Conservation (phyloP, 2,113 vertebrate species). For the Pseudopipra pipra region DNA sequence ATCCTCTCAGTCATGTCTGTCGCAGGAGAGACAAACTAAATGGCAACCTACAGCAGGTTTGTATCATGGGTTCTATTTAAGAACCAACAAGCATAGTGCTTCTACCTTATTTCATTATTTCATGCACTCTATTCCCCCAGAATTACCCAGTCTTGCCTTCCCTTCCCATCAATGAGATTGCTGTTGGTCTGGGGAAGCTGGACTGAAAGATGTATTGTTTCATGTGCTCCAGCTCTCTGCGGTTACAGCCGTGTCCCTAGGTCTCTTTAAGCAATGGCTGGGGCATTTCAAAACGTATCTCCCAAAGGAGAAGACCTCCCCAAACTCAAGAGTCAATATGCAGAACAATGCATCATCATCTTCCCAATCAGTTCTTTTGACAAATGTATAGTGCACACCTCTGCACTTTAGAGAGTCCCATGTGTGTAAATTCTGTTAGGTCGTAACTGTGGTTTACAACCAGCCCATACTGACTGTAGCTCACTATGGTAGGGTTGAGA, state of each 20-base stretch:
- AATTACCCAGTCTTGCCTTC: not conserved
- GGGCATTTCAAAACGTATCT: not conserved
- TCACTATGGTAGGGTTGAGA: not conserved
- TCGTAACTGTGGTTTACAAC: not conserved
- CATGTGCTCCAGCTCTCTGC: not conserved
- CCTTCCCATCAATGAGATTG: not conserved
- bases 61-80: not conserved
- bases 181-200: not conserved
- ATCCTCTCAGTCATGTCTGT: not conserved
- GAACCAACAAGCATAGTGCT: not conserved
- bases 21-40: not conserved
- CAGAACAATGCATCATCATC: not conserved
- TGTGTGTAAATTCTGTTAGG: not conserved
- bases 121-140: not conserved
- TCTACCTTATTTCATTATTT: not conserved
- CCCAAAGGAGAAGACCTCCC: not conserved
- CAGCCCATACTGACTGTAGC: not conserved
- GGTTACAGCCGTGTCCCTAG: not conserved
- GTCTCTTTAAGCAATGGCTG: not conserved
- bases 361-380: not conserved
- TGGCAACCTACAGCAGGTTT: not conserved
- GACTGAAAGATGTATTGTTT: not conserved
- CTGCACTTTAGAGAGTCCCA: not conserved
- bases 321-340: not conserved
- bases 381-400: fast-evolving